Percentiles rank a stretch among this genome's conserved stretches.
Conservation (phyloP, 2,888 invertebrate species). For the Noctua janthina region DNA sequence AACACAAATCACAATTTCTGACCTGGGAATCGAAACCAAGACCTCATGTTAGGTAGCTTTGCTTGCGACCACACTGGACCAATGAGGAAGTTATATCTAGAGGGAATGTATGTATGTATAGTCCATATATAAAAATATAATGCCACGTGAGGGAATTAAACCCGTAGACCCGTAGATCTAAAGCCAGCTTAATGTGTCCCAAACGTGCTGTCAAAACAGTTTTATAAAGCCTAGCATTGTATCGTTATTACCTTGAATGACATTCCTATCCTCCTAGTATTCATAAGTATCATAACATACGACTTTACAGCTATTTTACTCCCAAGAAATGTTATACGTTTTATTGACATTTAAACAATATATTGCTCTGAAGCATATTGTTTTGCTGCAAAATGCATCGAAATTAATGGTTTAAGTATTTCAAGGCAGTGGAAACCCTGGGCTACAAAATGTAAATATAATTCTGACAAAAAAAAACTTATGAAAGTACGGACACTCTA, state of each 20-base stretch:
- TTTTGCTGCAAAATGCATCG: not conserved
- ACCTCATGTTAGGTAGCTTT: not conserved
- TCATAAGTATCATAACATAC: not conserved
- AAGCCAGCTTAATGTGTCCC: not conserved
- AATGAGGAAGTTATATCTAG: not conserved
- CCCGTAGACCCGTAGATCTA: not conserved
- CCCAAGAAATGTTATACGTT: conserved; percentile 5
- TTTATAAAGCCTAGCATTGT: not conserved
- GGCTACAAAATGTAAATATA: not conserved
- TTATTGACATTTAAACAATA: conserved; percentile 9
- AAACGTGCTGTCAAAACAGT: conserved; percentile 5
- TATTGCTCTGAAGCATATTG: not conserved
- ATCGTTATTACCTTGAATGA: not conserved
- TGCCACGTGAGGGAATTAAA: not conserved
- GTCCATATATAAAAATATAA: not conserved
- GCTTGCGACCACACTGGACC: not conserved
- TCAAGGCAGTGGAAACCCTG: not conserved
- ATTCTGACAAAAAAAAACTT: not conserved
- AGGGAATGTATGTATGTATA: not conserved
- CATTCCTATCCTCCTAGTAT: not conserved
- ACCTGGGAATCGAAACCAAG: not conserved
- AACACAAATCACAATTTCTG: not conserved
- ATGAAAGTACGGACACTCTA: not conserved
- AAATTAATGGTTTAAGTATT: not conserved
- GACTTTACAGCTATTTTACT: conserved; percentile 1